Percentiles rank a stretch among this genome's conserved stretches.
Evolutionary conservation across 1,140 invertebrate genomes (phyloP).

Genomic region (Nylanderia fulva): DNA sequence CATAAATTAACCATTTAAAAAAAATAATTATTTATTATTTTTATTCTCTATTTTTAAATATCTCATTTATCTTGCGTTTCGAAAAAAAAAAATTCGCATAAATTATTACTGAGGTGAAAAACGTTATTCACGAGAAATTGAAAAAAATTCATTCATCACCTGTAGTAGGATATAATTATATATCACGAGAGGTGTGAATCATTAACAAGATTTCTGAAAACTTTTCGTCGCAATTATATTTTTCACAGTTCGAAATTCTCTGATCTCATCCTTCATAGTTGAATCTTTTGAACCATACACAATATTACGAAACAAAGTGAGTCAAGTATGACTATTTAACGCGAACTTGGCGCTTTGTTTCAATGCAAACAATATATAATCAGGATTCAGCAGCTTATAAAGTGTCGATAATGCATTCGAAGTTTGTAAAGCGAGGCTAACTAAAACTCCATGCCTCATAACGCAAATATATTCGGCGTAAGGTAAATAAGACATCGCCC

Average conservation of each 20-base stretch:
- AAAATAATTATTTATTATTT: neutral
- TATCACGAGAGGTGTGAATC: neutral
- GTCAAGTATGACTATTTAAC: neutral
- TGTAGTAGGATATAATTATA: conserved; percentile 29
- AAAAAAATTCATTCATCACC: conserved; percentile 8
- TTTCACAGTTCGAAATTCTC: neutral
- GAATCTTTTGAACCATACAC: neutral
- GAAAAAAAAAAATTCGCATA: neutral
- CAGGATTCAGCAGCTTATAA: conserved; percentile 12
- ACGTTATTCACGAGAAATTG: neutral
- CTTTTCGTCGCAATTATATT: conserved; percentile 14
- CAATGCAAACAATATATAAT: too few relatives aligned
- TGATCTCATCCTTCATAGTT: neutral
- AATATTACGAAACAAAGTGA: neutral
- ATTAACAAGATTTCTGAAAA: conserved; percentile 20
- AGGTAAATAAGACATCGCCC: conserved; percentile 40
- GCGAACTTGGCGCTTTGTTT: neutral
- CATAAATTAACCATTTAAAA: conserved; percentile 9
- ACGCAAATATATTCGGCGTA: conserved; percentile 32
- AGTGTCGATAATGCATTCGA: conserved; percentile 39
- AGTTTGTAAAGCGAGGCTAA: conserved; percentile 23
- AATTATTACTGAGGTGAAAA: neutral
- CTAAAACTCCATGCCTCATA: conserved; percentile 26
- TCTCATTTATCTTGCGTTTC: too few relatives aligned
- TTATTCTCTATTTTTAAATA: neutral